These are phyloP conservation scores for Mormyrus proboscirostris DNA, from an alignment of 2,797 vertebrate genomes.

Conservation along the genomic window DNA sequence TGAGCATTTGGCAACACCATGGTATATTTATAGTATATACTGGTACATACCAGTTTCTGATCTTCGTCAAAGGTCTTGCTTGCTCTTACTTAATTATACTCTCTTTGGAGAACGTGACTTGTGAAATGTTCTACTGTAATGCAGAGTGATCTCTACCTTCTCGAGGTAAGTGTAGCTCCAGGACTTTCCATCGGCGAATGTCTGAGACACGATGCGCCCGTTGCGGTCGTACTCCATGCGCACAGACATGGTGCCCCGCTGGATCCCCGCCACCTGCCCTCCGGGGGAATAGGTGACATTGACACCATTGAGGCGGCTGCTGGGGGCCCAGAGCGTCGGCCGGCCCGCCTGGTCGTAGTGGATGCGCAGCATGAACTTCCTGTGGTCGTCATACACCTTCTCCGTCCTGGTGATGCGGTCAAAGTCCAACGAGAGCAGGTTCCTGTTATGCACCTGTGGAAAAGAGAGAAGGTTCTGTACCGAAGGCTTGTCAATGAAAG, in stretches of 20 bases:
- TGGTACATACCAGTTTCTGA: background rate
- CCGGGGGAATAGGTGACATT: slow-evolving; percentile 91
- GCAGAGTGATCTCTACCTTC: slow-evolving; percentile 65
- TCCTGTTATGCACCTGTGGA: slow-evolving; percentile 89
- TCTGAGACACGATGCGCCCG: slow-evolving; percentile 83
- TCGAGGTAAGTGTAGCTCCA: slow-evolving; percentile 98
- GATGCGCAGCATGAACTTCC: slow-evolving; percentile 93
- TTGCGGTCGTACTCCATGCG: slow-evolving; percentile 95
- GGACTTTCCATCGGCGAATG: slow-evolving; percentile 93
- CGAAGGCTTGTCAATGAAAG: background rate
- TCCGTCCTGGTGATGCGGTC: slow-evolving; percentile 95
- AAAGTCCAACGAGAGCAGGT: slow-evolving; percentile 90
- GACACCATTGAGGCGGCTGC: slow-evolving; percentile 88
- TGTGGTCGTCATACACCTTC: slow-evolving; percentile 97
- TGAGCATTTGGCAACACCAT: background rate
- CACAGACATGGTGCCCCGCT: slow-evolving; percentile 94
- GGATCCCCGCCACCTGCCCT: slow-evolving; percentile 88
- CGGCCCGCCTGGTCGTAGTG: slow-evolving; percentile 88
- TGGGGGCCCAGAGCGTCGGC: slow-evolving; percentile 96
- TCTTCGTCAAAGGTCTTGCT: background rate
- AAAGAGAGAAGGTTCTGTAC: background rate
- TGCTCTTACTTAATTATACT: background rate
- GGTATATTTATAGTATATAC: background rate
- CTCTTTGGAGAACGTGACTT: background rate
- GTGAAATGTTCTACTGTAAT: background rate